phyloP scores from a whole-genome alignment of 2,888 invertebrate species.

The Octodonta nipae region DNA sequence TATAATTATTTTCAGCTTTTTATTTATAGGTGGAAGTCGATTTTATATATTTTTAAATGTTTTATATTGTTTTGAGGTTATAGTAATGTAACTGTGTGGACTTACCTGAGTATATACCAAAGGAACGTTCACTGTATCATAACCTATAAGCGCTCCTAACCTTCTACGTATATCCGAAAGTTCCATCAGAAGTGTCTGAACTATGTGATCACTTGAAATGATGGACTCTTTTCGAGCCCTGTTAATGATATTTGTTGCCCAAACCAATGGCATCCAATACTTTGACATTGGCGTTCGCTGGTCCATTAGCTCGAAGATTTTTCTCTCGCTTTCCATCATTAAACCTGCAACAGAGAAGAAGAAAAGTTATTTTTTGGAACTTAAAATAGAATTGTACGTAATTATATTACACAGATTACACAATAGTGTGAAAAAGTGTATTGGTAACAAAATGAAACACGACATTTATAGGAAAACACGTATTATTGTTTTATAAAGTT shows the following conservation, averaged over 20 bases:
- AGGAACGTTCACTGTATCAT: slow-evolving; percentile 84
- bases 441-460: too few relatives aligned
- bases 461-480: too few relatives aligned
- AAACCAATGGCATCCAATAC: slow-evolving; percentile 88
- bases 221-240: slow-evolving; percentile 72
- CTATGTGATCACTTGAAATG: slow-evolving; percentile 80
- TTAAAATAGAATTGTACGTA: too few relatives aligned
- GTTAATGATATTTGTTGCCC: slow-evolving; percentile 86
- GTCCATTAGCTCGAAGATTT: slow-evolving; percentile 82
- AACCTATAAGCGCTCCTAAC: slow-evolving; percentile 73
- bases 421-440: too few relatives aligned
- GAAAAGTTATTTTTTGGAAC: too few relatives aligned
- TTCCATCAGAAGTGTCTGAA: slow-evolving; percentile 79
- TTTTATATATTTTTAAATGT: too few relatives aligned
- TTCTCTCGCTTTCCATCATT: slow-evolving; percentile 82
- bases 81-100: too few relatives aligned
- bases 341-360: slow-evolving; percentile 54
- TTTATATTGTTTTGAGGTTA: too few relatives aligned
- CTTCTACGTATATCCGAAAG: slow-evolving; percentile 76
- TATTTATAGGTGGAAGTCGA: too few relatives aligned
- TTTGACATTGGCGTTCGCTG: slow-evolving; percentile 80
- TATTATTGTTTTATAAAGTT: too few relatives aligned
- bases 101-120: slow-evolving; percentile 81
- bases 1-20: too few relatives aligned
- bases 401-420: too few relatives aligned